Evolutionary conservation across 2,113 vertebrate genomes (phyloP).

Genomic region (Rhodinocichla rosea): DNA sequence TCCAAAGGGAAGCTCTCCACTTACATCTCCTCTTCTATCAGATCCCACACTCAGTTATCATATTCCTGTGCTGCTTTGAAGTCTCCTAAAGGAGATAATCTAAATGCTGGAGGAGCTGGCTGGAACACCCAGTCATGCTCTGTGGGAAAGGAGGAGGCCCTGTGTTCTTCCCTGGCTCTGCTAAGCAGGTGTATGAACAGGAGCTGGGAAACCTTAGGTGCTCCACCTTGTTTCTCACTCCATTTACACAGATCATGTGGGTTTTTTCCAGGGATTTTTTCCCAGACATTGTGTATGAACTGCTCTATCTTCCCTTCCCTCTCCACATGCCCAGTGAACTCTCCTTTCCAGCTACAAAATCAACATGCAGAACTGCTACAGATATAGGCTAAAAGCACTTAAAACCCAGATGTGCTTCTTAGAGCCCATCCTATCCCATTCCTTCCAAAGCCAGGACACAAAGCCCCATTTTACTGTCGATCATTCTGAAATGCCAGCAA

Average conservation of each 20-base stretch:
- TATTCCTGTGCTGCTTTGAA: not conserved
- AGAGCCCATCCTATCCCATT: not conserved
- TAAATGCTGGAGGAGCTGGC: not conserved
- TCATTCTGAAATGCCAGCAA: not conserved
- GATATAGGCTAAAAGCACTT: not conserved
- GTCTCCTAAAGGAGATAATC: not conserved
- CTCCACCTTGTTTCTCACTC: not conserved
- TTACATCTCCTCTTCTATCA: not conserved
- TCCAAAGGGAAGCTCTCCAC: not conserved
- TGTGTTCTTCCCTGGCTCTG: not conserved
- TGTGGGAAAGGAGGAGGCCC: not conserved
- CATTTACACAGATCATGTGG: not conserved
- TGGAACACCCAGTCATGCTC: not conserved
- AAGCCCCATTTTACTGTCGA: not conserved
- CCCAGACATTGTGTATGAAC: not conserved
- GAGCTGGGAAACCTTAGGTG: not conserved
- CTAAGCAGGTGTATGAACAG: not conserved
- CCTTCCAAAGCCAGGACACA: not conserved
- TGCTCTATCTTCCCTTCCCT: not conserved
- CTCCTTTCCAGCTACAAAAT: not conserved
- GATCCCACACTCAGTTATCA: not conserved
- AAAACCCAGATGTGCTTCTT: not conserved
- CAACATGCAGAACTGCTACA: not conserved
- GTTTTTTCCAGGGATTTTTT: not conserved
- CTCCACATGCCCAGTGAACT: not conserved